Conservation (phyloP, 2,113 vertebrate genomes). For the Takifugu bimaculatus region DNA sequence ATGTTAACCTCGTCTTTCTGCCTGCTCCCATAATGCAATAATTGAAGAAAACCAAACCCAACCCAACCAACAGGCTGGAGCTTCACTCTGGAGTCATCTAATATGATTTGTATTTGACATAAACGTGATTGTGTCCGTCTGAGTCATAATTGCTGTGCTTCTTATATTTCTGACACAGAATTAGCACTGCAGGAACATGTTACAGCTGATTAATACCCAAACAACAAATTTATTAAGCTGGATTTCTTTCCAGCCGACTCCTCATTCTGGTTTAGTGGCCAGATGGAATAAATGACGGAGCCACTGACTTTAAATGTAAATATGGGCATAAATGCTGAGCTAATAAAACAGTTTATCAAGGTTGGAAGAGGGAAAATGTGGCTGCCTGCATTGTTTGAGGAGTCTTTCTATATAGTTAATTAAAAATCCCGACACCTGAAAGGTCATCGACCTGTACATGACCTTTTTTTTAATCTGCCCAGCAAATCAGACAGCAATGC, state of each 20-base stretch:
- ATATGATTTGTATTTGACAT: neutral
- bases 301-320: slow-evolving; percentile 22
- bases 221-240: slow-evolving; percentile 49
- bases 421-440: too few relatives aligned
- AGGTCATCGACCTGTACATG: too few relatives aligned
- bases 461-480: too few relatives aligned
- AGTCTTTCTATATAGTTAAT: too few relatives aligned
- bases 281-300: slow-evolving; percentile 37
- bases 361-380: slow-evolving; percentile 8
- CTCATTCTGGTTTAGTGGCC: slow-evolving; percentile 45
- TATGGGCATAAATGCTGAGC: slow-evolving; percentile 31
- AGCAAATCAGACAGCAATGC: too few relatives aligned
- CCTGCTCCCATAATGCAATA: neutral
- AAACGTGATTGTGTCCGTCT: neutral
- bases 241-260: slow-evolving; percentile 37
- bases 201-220: slow-evolving; percentile 25
- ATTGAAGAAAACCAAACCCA: neutral
- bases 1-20: neutral
- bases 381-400: neutral
- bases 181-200: slow-evolving; percentile 17
- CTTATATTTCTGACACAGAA: slow-evolving; percentile 22
- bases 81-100: neutral
- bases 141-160: slow-evolving; percentile 9
- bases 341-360: neutral
- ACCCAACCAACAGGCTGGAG: neutral